phyloP scores from a whole-genome alignment of 1,140 invertebrate genomes.

The Halesus radiatus region DNA sequence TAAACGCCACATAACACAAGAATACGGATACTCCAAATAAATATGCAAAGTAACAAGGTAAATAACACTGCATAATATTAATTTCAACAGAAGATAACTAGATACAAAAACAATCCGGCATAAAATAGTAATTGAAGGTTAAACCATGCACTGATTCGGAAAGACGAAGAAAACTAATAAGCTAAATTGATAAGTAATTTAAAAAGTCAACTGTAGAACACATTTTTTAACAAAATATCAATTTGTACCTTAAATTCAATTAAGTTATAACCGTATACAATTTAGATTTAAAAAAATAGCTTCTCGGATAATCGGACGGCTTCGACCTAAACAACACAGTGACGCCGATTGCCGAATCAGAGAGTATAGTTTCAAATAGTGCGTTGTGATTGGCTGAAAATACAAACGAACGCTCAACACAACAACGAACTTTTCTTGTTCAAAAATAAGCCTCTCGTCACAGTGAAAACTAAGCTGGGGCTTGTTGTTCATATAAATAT shows the following conservation, averaged over 20 bases:
- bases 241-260: neutral
- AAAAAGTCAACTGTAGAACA: neutral
- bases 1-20: too few species aligned
- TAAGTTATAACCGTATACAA: neutral
- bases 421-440: slow-evolving; percentile 30
- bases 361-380: slow-evolving; percentile 7
- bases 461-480: slow-evolving; percentile 12
- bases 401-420: slow-evolving; percentile 16
- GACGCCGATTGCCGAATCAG: slow-evolving; percentile 29
- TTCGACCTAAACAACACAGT: slow-evolving; percentile 15
- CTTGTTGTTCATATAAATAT: neutral
- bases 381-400: slow-evolving; percentile 19
- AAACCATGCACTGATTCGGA: neutral
- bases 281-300: neutral
- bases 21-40: too few species aligned
- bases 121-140: slow-evolving; percentile 9
- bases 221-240: neutral
- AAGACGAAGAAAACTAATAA: slow-evolving; percentile 4
- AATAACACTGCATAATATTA: neutral
- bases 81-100: neutral
- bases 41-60: too few species aligned
- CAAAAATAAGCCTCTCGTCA: neutral
- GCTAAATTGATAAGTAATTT: neutral
- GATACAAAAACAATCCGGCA: neutral
- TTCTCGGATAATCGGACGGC: too few species aligned